phyloP scores from a whole-genome alignment of 2,113 vertebrate genomes.

The Callaeas wilsoni region DNA sequence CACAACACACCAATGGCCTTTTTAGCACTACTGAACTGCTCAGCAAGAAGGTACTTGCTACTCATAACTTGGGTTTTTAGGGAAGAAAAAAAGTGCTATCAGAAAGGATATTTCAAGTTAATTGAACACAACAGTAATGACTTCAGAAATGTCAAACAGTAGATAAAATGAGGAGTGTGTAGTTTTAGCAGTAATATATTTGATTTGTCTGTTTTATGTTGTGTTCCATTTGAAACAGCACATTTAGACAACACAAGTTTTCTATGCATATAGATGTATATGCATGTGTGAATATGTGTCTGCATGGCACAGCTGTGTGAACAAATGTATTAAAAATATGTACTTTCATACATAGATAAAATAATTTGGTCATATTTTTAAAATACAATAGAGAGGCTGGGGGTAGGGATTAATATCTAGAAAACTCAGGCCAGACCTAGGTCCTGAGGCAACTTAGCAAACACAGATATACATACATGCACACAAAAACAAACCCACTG shows the following conservation, averaged over 20 bases:
- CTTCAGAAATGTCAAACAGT: not conserved
- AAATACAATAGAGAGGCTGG: not conserved
- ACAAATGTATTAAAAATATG: not conserved
- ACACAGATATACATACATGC: not conserved
- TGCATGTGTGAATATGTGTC: not conserved
- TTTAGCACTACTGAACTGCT: not conserved
- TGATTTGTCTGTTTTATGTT: not conserved
- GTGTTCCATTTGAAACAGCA: not conserved
- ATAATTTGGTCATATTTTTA: not conserved
- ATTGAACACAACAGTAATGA: not conserved
- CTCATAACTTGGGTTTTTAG: not conserved
- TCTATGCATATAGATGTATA: not conserved
- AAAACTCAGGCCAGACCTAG: not conserved
- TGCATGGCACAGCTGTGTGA: not conserved
- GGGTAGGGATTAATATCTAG: not conserved
- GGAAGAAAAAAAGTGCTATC: not conserved
- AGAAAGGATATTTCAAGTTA: slow-evolving; percentile 15
- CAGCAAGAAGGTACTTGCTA: not conserved
- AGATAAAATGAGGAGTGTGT: not conserved
- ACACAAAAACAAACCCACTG: not conserved
- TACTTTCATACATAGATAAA: not conserved
- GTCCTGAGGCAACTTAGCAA: not conserved
- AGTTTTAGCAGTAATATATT: not conserved
- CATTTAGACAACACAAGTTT: not conserved
- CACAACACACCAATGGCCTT: not conserved